Evolutionary conservation across 64 coral and sea anemone species (phyloP).

Genomic region (Porites australiensis): DNA sequence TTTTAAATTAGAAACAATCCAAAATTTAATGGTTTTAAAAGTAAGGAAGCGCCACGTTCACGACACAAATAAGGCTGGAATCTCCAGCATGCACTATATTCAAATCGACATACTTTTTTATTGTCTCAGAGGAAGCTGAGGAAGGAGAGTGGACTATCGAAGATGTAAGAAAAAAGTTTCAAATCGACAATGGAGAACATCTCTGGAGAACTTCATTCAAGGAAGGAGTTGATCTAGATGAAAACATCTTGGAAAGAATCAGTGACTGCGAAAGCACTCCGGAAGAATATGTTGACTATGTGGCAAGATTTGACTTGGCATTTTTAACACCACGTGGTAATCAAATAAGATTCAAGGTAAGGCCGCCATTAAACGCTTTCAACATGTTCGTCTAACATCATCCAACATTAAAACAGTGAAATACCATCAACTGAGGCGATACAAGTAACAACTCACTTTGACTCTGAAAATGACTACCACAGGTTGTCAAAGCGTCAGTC

Average conservation of each 20-base stretch:
- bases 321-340: neutral
- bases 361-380: too few relatives aligned
- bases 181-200: neutral
- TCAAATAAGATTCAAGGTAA: conserved; percentile 3
- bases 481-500: too few relatives aligned
- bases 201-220: neutral
- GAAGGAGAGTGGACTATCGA: conserved; percentile 1
- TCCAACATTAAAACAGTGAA: too few relatives aligned
- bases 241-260: neutral
- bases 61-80: neutral
- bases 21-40: too few relatives aligned
- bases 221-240: conserved; percentile 2
- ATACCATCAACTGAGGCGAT: too few relatives aligned
- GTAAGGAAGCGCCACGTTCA: too few relatives aligned
- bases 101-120: neutral
- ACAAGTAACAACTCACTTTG: too few relatives aligned
- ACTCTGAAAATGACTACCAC: too few relatives aligned
- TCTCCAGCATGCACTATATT: neutral
- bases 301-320: conserved; percentile 26
- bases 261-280: neutral
- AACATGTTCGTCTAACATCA: too few relatives aligned
- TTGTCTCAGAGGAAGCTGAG: neutral
- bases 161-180: neutral
- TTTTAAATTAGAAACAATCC: too few relatives aligned
- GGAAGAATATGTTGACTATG: conserved; percentile 1